Percentiles rank a stretch among this genome's conserved stretches.
Evolutionary conservation across 2,113 vertebrate species (phyloP).

Genomic region (Phyllostomus discolor): DNA sequence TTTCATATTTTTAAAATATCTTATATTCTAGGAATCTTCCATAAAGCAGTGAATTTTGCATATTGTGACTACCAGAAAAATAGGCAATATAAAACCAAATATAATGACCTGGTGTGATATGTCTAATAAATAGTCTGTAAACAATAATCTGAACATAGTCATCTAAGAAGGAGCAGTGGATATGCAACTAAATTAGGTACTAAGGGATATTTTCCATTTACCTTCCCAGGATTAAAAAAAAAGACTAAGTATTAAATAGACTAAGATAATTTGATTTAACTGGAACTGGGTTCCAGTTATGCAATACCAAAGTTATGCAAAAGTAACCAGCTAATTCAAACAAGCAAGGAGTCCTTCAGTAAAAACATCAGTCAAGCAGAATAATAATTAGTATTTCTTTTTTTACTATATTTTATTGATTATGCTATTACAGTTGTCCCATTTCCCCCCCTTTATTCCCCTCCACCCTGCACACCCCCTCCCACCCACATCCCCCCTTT

Average conservation of each 20-base stretch:
- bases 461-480: too few relatives aligned
- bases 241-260: background rate
- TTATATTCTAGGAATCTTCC: background rate
- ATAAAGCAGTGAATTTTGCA: background rate
- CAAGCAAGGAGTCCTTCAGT: background rate
- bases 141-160: background rate
- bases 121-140: background rate
- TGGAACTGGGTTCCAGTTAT: background rate
- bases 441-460: too few relatives aligned
- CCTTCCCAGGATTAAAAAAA: background rate
- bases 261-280: conserved; percentile 17
- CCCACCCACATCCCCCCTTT: too few relatives aligned
- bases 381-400: background rate
- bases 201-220: background rate
- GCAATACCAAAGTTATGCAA: background rate
- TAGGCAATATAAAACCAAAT: background rate
- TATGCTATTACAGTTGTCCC: too few relatives aligned
- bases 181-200: conserved; percentile 10
- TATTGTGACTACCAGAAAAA: conserved; percentile 19
- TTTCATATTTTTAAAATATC: conserved; percentile 12
- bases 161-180: background rate
- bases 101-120: background rate
- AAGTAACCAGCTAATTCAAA: conserved; percentile 18
- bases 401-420: too few relatives aligned
- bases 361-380: background rate